phyloP scores from a whole-genome alignment of 92 coral and sea anemone species.

The Phymanthus crucifer region DNA sequence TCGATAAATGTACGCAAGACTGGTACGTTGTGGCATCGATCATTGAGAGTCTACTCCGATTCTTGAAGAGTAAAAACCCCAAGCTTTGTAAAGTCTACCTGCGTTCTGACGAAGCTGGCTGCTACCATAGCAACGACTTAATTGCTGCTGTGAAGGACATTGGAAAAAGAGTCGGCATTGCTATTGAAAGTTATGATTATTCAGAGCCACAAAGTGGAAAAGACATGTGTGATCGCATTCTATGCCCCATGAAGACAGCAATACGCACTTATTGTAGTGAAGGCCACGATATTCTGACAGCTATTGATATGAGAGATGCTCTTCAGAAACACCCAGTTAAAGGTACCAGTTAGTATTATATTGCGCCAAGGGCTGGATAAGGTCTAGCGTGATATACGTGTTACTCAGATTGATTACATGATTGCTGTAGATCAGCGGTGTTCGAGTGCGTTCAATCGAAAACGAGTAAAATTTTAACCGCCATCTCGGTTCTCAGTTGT shows the following conservation, averaged over 20 bases:
- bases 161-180: conserved; percentile 12
- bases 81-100: neutral
- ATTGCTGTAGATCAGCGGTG: too few relatives aligned
- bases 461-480: too few relatives aligned
- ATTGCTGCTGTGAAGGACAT: conserved; percentile 20
- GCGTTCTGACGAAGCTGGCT: conserved; percentile 18
- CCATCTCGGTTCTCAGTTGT: too few relatives aligned
- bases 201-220: conserved; percentile 19
- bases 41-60: conserved; percentile 2
- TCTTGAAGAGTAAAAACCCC: conserved; percentile 9
- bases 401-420: too few relatives aligned
- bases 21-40: conserved; percentile 13
- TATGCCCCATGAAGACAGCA: conserved; percentile 10
- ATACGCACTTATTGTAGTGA: conserved; percentile 10
- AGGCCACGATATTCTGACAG: conserved; percentile 9
- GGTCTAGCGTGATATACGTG: too few relatives aligned
- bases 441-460: too few relatives aligned
- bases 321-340: neutral
- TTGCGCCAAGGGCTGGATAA: too few relatives aligned
- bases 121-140: conserved; percentile 7
- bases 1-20: conserved; percentile 5
- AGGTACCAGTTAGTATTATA: conserved; percentile 28
- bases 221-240: conserved; percentile 22
- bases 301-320: conserved; percentile 4
- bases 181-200: neutral